These are phyloP conservation scores for Microchrysa polita DNA, from an alignment of 2,888 invertebrate species.

Conservation along the genomic window DNA sequence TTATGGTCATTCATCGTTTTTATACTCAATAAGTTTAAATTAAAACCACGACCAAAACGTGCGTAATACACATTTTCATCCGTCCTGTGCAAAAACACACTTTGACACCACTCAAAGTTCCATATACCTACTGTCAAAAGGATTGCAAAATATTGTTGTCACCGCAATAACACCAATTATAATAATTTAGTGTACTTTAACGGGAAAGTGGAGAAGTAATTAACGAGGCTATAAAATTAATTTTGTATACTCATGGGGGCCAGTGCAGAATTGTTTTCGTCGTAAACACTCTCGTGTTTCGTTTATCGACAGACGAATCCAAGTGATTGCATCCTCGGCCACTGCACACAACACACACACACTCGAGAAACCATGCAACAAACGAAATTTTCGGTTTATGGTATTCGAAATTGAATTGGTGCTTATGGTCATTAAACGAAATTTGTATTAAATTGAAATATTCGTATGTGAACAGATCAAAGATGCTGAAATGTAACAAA, in stretches of 20 bases:
- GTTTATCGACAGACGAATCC: background rate
- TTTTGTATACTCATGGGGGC: background rate
- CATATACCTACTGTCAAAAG: background rate
- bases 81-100: background rate
- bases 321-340: background rate
- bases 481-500: background rate
- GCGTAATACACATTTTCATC: constrained; percentile 36
- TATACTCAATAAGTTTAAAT: constrained; percentile 23
- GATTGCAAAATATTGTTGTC: constrained; percentile 24
- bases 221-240: constrained; percentile 41
- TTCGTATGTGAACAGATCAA: background rate
- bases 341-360: background rate
- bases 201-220: constrained; percentile 32
- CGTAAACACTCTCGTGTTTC: background rate
- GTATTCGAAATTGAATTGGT: constrained; percentile 27
- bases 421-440: constrained; percentile 21
- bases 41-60: constrained; percentile 1
- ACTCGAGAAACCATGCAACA: background rate
- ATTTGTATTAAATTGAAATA: constrained; percentile 14
- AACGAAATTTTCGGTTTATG: constrained; percentile 22
- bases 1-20: no score
- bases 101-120: background rate
- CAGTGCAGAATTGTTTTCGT: no score
- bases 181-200: constrained; percentile 35
- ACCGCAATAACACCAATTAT: constrained; percentile 40